Evolutionary conservation across 37 sponge, comb jelly and placozoan species (phyloP).

Genomic region (Ephydatia muelleri): DNA sequence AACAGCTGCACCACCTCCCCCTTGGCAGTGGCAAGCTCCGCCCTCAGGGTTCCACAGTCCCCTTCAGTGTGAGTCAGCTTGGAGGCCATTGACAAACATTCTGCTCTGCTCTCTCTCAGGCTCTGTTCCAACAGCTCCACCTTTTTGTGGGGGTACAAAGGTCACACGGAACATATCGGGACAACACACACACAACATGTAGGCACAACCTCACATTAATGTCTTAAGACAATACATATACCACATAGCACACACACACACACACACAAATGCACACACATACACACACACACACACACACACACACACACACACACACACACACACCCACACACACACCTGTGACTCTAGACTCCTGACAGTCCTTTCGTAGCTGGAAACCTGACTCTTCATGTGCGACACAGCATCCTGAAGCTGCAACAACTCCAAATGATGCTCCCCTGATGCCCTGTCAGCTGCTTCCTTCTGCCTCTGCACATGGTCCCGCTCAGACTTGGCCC

Average conservation of each 20-base stretch:
- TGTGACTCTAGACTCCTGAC: conserved; percentile 33
- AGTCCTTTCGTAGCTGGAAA: conserved; percentile 17
- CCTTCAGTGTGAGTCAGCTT: background rate
- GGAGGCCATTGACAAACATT: background rate
- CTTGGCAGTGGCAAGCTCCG: conserved; percentile 4
- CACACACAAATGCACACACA: too few relatives aligned
- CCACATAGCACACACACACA: too few relatives aligned
- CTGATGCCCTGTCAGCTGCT: background rate
- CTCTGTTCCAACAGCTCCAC: background rate
- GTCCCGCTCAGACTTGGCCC: too few relatives aligned
- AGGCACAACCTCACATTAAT: too few relatives aligned
- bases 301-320: background rate
- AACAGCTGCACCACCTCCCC: background rate
- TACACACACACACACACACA: background rate
- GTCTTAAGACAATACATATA: too few relatives aligned
- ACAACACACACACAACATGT: too few relatives aligned
- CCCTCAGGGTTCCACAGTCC: background rate
- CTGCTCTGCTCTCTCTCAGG: background rate
- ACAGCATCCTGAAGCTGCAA: conserved; percentile 10
- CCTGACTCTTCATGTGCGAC: background rate
- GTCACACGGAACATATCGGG: too few relatives aligned
- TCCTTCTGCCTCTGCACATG: background rate
- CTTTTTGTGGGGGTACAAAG: conserved; percentile 3
- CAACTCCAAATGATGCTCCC: conserved; percentile 26
- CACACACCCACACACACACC: background rate